Evolutionary conservation across 2,113 vertebrate genomes (phyloP).

Genomic region (Cyanoramphus novaezelandiae): DNA sequence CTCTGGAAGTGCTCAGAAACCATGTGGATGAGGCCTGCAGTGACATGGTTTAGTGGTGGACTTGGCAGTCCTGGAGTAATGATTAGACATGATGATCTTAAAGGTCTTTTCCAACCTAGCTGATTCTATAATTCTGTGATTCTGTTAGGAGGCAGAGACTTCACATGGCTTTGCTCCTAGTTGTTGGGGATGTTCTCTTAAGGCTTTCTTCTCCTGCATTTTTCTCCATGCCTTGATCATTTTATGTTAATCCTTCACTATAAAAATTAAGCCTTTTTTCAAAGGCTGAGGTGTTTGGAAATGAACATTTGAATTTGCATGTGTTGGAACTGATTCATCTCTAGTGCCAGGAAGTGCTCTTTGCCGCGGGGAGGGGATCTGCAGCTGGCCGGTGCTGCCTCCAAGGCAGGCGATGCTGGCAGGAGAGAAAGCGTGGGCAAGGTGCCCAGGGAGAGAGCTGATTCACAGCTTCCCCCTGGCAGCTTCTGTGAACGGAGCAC

Average conservation of each 20-base stretch:
- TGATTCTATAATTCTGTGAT: not conserved
- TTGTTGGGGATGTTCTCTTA: not conserved
- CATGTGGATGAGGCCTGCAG: not conserved
- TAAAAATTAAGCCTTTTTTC: not conserved
- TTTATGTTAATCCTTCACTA: not conserved
- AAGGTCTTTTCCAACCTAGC: not conserved
- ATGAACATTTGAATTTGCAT: conserved; percentile 40
- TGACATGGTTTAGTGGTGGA: not conserved
- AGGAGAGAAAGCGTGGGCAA: conserved; percentile 40
- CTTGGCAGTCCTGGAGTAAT: not conserved
- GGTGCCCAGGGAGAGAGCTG: conserved; percentile 30
- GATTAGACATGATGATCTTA: not conserved
- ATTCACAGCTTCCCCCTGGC: conserved; percentile 63
- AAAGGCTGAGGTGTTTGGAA: conserved; percentile 31
- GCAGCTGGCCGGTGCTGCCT: conserved; percentile 52
- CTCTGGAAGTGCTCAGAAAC: not conserved
- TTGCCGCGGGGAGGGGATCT: not conserved
- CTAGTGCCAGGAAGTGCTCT: conserved; percentile 31
- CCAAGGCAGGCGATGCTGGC: conserved; percentile 42
- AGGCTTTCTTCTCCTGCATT: not conserved
- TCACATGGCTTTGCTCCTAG: not conserved
- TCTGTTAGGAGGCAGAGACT: not conserved
- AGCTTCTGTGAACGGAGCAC: conserved; percentile 30
- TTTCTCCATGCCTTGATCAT: not conserved
- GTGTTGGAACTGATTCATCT: conserved; percentile 42